phyloP scores from a whole-genome alignment of 1,140 invertebrate species.

The Drosophila sp. region DNA sequence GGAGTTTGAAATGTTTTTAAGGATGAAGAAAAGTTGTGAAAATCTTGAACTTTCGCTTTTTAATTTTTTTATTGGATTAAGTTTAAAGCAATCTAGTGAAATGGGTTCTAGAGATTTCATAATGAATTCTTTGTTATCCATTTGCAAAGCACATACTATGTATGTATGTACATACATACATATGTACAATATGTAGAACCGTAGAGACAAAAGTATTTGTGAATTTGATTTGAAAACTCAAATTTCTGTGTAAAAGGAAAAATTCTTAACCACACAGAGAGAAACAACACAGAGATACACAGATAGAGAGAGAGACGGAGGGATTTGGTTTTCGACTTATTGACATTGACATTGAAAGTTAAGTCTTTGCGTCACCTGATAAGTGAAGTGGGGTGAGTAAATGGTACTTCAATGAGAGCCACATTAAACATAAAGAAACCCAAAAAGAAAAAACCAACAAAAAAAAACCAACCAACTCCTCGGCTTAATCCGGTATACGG shows the following conservation, averaged over 20 bases:
- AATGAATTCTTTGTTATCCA: constrained; percentile 39
- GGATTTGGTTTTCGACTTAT: constrained; percentile 43
- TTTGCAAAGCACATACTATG: constrained; percentile 1
- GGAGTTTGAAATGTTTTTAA: no score
- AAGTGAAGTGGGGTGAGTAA: constrained; percentile 27
- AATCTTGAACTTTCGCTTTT: no score
- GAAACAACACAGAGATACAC: constrained; percentile 13
- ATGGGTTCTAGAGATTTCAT: constrained; percentile 50
- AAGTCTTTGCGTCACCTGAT: constrained; percentile 27
- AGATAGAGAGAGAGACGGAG: constrained; percentile 13
- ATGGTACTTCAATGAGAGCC: constrained; percentile 40
- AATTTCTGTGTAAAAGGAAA: constrained; percentile 41
- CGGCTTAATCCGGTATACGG: constrained; percentile 50
- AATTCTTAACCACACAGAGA: constrained; percentile 37
- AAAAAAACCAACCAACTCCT: constrained; percentile 45
- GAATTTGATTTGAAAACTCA: constrained; percentile 16
- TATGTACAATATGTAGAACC: constrained; percentile 53
- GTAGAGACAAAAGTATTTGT: constrained; percentile 27
- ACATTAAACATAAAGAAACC: constrained; percentile 25
- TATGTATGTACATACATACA: constrained; percentile 22
- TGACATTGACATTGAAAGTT: constrained; percentile 81
- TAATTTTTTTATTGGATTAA: no score
- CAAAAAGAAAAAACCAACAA: constrained; percentile 15
- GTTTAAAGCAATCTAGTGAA: not conserved
- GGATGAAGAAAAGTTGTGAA: no score